A percentile compares a stretch with the other conserved stretches of the same genome.
Conservation (phyloP, 2,888 invertebrate species). For the Incurvaria masculella region DNA sequence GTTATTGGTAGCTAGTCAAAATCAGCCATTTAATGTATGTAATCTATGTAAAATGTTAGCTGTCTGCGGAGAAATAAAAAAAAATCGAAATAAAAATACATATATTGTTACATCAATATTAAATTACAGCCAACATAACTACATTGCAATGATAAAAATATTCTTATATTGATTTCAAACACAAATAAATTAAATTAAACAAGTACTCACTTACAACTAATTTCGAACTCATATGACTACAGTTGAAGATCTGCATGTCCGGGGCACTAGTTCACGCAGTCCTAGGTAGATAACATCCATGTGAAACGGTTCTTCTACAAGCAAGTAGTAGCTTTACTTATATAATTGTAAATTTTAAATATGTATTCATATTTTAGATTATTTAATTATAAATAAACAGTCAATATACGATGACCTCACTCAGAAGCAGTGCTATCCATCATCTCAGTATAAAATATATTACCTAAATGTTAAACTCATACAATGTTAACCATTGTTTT, state of each 20-base stretch:
- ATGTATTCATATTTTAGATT: neutral
- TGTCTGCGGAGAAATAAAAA: too few relatives aligned
- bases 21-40: too few relatives aligned
- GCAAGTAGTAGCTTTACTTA: conserved; percentile 30
- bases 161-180: conserved; percentile 55
- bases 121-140: conserved; percentile 57
- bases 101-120: conserved; percentile 59
- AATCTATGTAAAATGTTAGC: too few relatives aligned
- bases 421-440: neutral
- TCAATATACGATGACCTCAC: neutral
- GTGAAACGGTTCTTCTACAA: conserved; percentile 47
- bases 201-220: conserved; percentile 46
- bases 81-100: conserved; percentile 54
- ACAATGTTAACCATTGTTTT: too few relatives aligned
- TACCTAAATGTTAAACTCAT: too few relatives aligned
- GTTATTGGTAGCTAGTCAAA: too few relatives aligned
- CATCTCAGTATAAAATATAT: too few relatives aligned
- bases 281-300: conserved; percentile 39
- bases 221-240: neutral
- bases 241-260: neutral
- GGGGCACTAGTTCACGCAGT: neutral
- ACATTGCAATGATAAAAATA: conserved; percentile 57
- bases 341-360: neutral
- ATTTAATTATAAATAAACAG: neutral
- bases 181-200: conserved; percentile 50